Evolutionary conservation across 2,888 invertebrate species (phyloP).

Genomic region (Adineta ricciae): DNA sequence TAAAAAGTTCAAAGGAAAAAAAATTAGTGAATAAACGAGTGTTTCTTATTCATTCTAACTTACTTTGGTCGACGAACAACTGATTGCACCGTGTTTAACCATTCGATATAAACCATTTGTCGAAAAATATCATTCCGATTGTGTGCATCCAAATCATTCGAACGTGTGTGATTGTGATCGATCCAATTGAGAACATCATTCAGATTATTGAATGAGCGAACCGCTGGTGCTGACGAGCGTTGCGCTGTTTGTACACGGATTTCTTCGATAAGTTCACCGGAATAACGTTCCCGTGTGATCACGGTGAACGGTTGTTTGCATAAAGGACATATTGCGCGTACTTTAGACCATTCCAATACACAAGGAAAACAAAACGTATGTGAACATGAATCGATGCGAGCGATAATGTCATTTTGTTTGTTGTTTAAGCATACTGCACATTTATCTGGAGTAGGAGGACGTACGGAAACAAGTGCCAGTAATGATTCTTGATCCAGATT

Average conservation of each 20-base stretch:
- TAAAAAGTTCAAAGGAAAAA: too few species aligned
- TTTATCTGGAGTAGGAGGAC: background rate
- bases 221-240: background rate
- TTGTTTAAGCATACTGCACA: constrained; percentile 18
- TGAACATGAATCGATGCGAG: constrained; percentile 56
- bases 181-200: background rate
- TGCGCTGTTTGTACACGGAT: background rate
- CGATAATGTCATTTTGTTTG: background rate
- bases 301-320: constrained; percentile 64
- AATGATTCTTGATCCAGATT: background rate
- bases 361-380: constrained; percentile 90
- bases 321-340: constrained; percentile 81
- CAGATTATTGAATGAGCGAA: background rate
- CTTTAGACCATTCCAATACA: constrained; percentile 82
- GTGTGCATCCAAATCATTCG: background rate
- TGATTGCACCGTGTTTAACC: background rate
- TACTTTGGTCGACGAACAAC: constrained; percentile 12
- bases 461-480: background rate
- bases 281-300: background rate
- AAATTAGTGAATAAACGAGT: background rate
- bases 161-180: too few species aligned
- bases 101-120: constrained; percentile 16
- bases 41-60: background rate
- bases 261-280: background rate
- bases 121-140: background rate